phyloP scores from a whole-genome alignment of 2,797 vertebrate genomes.

The Hozukius guyotensis region DNA sequence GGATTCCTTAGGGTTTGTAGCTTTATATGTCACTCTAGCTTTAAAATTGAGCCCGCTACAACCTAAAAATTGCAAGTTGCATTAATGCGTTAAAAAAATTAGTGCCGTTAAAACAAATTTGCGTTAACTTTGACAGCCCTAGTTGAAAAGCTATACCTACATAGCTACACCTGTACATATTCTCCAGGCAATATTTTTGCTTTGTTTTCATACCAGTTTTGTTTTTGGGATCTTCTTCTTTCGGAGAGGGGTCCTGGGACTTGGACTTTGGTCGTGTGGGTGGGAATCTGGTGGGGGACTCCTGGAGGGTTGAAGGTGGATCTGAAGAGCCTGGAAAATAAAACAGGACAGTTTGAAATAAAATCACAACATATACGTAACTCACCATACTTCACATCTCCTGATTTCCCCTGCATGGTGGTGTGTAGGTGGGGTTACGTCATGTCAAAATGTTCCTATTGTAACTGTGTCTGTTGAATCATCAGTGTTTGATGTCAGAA shows the following conservation, averaged over 20 bases:
- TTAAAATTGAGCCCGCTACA: too few relatives aligned
- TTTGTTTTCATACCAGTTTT: constrained; percentile 47
- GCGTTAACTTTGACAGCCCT: too few relatives aligned
- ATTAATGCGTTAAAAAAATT: rapidly evolving
- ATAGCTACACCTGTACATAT: not conserved
- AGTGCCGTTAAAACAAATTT: too few relatives aligned
- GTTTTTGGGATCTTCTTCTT: constrained; percentile 47
- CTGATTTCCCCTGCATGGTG: not conserved
- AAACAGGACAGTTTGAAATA: constrained; percentile 27
- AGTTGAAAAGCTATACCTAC: not conserved
- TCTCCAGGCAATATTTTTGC: not conserved
- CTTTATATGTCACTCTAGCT: too few relatives aligned
- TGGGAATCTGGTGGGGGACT: constrained; percentile 89
- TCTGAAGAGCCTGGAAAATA: constrained; percentile 88
- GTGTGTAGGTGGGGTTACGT: not conserved
- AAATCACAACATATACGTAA: not conserved
- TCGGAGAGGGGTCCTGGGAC: constrained; percentile 74
- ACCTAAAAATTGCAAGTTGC: too few relatives aligned
- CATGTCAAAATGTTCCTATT: not conserved
- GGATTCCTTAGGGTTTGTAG: too few relatives aligned
- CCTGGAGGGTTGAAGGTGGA: constrained; percentile 83
- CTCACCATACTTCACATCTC: not conserved
- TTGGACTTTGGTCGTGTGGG: constrained; percentile 87
- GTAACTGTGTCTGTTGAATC: constrained; percentile 3
- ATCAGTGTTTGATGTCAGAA: not conserved